phyloP scores from a whole-genome alignment of 2,888 invertebrate genomes.

The Bombylius discolor region DNA sequence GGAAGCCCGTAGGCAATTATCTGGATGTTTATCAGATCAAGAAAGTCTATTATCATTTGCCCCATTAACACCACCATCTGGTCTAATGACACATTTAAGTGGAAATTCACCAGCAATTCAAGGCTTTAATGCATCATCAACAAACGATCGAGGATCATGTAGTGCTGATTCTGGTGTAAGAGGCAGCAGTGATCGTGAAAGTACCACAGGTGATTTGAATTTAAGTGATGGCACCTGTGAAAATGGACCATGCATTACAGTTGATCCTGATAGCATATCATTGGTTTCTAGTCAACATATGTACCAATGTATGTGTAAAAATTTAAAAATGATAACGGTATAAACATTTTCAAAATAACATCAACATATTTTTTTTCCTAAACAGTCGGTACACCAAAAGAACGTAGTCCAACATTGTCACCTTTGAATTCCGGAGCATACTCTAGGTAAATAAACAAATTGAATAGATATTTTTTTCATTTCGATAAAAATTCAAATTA shows the following conservation, averaged over 20 bases:
- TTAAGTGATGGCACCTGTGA: conserved; percentile 53
- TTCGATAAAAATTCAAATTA: not conserved
- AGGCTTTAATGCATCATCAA: conserved; percentile 26
- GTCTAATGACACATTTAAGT: conserved; percentile 36
- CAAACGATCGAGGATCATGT: conserved; percentile 67
- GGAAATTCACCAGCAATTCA: conserved; percentile 20
- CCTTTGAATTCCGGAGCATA: conserved; percentile 65
- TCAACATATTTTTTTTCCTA: not conserved
- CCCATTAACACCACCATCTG: conserved; percentile 47
- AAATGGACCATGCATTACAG: conserved; percentile 36
- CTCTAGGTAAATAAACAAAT: conserved; percentile 41
- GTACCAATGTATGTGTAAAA: conserved; percentile 34
- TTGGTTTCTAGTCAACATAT: conserved; percentile 37
- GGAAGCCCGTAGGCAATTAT: conserved; percentile 65
- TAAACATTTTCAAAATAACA: not conserved
- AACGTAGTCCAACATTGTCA: conserved; percentile 72
- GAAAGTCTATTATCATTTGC: conserved; percentile 65
- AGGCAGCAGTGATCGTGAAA: conserved; percentile 63
- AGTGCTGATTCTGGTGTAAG: conserved; percentile 78
- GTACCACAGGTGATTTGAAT: conserved; percentile 63
- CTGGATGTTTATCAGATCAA: conserved; percentile 73
- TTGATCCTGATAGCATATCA: conserved; percentile 37
- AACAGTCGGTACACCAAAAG: conserved; percentile 65
- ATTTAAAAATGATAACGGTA: not conserved
- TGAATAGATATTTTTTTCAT: too few species aligned